Evolutionary conservation across 2,113 vertebrate genomes (phyloP), one percentile per base, ranked within the genome.

Genomic region (Lophotis ruficrista): DNA sequence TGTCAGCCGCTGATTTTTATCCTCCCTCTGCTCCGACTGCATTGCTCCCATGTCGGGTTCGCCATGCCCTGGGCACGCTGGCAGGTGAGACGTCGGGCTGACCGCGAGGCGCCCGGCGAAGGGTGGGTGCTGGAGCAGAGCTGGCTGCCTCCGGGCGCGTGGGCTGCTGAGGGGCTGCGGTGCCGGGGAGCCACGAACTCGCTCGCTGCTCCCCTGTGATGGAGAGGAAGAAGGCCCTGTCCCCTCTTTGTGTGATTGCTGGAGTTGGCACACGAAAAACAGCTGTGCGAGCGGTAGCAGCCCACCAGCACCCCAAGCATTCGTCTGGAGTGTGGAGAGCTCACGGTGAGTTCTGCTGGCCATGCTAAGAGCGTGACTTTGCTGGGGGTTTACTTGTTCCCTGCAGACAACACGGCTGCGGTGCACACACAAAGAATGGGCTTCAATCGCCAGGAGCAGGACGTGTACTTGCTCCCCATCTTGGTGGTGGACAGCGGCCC

Each of bases 371-470:
- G 38, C 21, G 12, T 96, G 69, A 94, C 76, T 58, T 77, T 11
- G 27, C 69, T 48, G 72, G 5, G 38, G 31, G 23, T 90, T 95
- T 25, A 28, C 56, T 91, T 64, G 31, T 53, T 41, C 51, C 80
- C 89, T 33, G 68, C 98, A 99, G 99, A 99, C 97, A 99, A 99
- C 97, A 99, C 99, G 0, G 99, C 99, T 1, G 98, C 99, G 0
- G 99, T 99, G 95, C 98, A 98, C 93, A 99, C 99, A 0, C 99
- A 99, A 96, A 98, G 98, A 28, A 89, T 98, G 83, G 99, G 99
- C 87, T 99, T 99, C 97, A 99, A 99, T 95, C 98, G 99, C 57
- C 99, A 99, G 85, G 99, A 99, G 97, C 99, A 99, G 97, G 99
- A 99, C 3, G 97, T 99, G 80, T 99, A 99, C 97, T 95, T 99